Evolutionary conservation across 2,888 invertebrate genomes (phyloP).

Genomic region (Oligia strigilis): DNA sequence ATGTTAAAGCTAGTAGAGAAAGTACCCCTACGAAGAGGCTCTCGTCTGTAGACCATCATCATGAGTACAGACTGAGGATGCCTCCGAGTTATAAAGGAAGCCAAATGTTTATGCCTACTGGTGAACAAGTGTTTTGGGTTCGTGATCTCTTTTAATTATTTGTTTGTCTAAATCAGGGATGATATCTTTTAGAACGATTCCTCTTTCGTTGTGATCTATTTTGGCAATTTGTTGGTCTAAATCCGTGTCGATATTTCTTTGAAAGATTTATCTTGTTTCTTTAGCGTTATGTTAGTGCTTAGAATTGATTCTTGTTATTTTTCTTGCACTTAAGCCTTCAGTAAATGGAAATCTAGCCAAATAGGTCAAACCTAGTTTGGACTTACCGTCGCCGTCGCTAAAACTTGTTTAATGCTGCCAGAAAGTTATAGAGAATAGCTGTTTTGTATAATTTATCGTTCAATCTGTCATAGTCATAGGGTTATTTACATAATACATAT

Average conservation of each 20-base stretch:
- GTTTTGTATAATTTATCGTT: not conserved
- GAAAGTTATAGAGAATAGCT: not conserved
- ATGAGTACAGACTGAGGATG: constrained; percentile 74
- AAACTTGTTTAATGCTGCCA: constrained; percentile 18
- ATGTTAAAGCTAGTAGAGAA: constrained; percentile 33
- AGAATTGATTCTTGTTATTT: constrained; percentile 17
- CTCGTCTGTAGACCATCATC: constrained; percentile 75
- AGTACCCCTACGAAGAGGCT: constrained; percentile 65
- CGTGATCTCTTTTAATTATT: constrained; percentile 67
- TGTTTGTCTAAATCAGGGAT: not conserved
- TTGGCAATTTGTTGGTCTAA: too few species aligned
- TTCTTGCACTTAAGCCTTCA: constrained; percentile 11
- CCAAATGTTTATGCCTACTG: constrained; percentile 84
- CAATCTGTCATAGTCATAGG: not conserved
- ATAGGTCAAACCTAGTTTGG: constrained; percentile 32
- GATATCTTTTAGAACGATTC: not conserved
- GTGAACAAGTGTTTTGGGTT: constrained; percentile 86
- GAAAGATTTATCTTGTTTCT: not conserved
- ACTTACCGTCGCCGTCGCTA: constrained; percentile 23
- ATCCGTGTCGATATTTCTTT: not conserved
- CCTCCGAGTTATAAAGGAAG: constrained; percentile 82
- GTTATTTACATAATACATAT: not conserved
- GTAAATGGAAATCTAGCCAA: constrained; percentile 47
- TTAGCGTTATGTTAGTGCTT: not conserved
- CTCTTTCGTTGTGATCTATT: not conserved